phyloP scores from a whole-genome alignment of 2,888 invertebrate species.

The Caenorhabditis becei region DNA sequence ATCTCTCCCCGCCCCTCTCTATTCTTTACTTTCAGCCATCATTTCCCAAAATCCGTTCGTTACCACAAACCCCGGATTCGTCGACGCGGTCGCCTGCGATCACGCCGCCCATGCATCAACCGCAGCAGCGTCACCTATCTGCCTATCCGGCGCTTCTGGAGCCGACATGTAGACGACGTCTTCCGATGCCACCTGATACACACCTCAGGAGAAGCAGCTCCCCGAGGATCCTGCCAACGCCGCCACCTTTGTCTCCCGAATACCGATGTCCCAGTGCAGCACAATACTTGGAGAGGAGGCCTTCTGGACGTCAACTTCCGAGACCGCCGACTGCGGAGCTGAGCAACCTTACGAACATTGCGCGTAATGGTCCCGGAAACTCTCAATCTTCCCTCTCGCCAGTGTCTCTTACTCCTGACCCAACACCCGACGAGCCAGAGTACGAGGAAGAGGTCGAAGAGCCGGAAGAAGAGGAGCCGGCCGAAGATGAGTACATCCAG shows the following conservation, averaged over 20 bases:
- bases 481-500: conserved; percentile 15
- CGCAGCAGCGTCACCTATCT: conserved; percentile 64
- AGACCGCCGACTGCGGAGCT: conserved; percentile 63
- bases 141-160: conserved; percentile 68
- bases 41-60: conserved; percentile 52
- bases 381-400: conserved; percentile 53
- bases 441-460: conserved; percentile 46
- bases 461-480: conserved; percentile 27
- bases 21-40: conserved; percentile 28
- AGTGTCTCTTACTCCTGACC: conserved; percentile 58
- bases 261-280: conserved; percentile 66
- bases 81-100: conserved; percentile 46
- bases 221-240: conserved; percentile 75
- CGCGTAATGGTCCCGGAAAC: conserved; percentile 12
- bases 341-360: conserved; percentile 41
- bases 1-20: background rate
- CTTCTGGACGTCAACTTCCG: conserved; percentile 68
- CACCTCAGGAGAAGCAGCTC: conserved; percentile 66
- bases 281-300: conserved; percentile 62
- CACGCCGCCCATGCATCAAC: conserved; percentile 61
- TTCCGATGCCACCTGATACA: conserved; percentile 69
- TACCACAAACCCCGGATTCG: conserved; percentile 51
- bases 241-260: conserved; percentile 73
- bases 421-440: conserved; percentile 56
- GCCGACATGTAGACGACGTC: conserved; percentile 70